phyloP scores from a whole-genome alignment of 2,113 vertebrate species.

The Pangasianodon gigas region DNA sequence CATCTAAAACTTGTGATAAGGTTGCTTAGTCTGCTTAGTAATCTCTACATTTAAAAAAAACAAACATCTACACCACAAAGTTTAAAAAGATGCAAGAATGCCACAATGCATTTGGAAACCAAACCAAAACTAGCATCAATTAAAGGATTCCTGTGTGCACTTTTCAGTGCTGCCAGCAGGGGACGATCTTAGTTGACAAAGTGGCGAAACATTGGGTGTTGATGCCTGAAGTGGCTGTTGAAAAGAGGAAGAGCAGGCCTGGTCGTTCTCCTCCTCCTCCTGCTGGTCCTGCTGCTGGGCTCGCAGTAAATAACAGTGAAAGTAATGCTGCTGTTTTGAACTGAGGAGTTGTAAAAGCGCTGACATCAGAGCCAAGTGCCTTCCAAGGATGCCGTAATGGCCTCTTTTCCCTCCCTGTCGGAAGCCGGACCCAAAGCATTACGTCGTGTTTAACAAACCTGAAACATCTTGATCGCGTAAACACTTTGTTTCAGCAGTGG shows the following conservation, averaged over 20 bases:
- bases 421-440: constrained; percentile 53
- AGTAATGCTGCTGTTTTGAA: constrained; percentile 61
- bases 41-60: background rate
- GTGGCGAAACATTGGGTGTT: background rate
- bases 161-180: constrained; percentile 65
- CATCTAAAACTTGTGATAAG: background rate
- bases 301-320: constrained; percentile 58
- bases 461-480: constrained; percentile 51
- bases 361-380: constrained; percentile 65
- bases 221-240: constrained; percentile 23
- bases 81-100: background rate
- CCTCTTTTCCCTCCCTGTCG: constrained; percentile 42
- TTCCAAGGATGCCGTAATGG: constrained; percentile 68
- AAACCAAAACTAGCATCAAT: background rate
- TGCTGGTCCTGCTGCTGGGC: constrained; percentile 38
- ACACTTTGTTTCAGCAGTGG: background rate
- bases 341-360: constrained; percentile 60
- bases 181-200: constrained; percentile 61
- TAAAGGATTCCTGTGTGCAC: constrained; percentile 5
- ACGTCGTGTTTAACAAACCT: constrained; percentile 62
- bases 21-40: background rate
- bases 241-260: constrained; percentile 45
- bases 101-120: background rate
- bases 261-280: background rate
- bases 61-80: background rate